Percentiles rank a stretch among this genome's conserved stretches.
phyloP scores from a whole-genome alignment of 2,888 invertebrate species.

The Celastrina argiolus region DNA sequence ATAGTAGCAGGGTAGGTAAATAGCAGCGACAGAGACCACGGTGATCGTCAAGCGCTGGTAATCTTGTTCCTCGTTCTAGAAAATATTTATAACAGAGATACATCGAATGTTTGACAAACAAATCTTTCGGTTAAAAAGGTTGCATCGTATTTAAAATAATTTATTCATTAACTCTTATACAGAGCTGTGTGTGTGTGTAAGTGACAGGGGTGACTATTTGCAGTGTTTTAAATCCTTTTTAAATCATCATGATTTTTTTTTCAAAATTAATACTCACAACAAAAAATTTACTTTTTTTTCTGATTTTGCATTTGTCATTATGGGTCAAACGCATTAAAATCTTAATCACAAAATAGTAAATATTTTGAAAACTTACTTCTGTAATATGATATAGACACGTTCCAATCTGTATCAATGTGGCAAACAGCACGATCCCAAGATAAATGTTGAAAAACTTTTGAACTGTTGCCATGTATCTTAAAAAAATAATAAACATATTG shows the following conservation, averaged over 20 bases:
- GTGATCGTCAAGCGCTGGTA: neutral
- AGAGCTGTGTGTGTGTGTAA: too few relatives aligned
- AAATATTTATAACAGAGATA: neutral
- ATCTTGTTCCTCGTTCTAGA: conserved; percentile 1
- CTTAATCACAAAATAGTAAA: neutral
- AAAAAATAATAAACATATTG: neutral
- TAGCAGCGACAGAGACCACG: neutral
- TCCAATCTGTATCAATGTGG: conserved; percentile 12
- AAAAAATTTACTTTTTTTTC: too few relatives aligned
- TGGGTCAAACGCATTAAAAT: too few relatives aligned
- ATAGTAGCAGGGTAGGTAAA: conserved; percentile 15
- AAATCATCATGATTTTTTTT: too few relatives aligned
- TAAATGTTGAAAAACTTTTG: conserved; percentile 7
- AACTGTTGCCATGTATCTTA: conserved; percentile 1
- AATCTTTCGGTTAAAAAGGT: too few relatives aligned
- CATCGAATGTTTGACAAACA: neutral
- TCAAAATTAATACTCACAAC: too few relatives aligned
- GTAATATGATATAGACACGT: conserved; percentile 13
- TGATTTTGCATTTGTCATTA: too few relatives aligned
- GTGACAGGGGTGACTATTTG: too few relatives aligned
- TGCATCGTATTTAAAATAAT: too few relatives aligned
- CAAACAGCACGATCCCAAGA: neutral
- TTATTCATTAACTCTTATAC: too few relatives aligned
- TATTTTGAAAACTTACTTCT: neutral
- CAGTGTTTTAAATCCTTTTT: too few relatives aligned